Conservation (phyloP, 2,888 invertebrate genomes). For the Leucoptera coffeella region DNA sequence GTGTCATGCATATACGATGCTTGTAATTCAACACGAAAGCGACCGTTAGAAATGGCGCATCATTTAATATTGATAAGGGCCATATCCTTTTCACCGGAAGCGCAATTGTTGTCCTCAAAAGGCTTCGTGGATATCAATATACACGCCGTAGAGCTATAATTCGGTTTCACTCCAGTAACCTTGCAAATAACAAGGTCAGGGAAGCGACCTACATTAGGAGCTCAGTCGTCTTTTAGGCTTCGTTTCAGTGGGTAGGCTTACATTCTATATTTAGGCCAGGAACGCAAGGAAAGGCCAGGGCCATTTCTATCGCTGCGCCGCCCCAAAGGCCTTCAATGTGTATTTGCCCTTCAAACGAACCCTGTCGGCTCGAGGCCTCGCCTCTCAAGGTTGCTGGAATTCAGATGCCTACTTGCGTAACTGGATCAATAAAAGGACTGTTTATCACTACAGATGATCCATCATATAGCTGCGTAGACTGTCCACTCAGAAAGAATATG, state of each 20-base stretch:
- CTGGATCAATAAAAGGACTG: too few relatives aligned
- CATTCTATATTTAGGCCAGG: slow-evolving; percentile 13
- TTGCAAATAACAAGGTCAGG: too few relatives aligned
- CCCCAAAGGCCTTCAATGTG: slow-evolving; percentile 16
- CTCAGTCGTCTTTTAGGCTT: too few relatives aligned
- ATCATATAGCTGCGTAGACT: too few relatives aligned
- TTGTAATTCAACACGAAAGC: slow-evolving; percentile 15
- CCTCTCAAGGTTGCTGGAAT: background rate
- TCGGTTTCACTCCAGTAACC: too few relatives aligned
- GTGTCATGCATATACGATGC: too few relatives aligned
- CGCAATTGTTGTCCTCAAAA: slow-evolving; percentile 20
- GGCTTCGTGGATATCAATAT: slow-evolving; percentile 23
- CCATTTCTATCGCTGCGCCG: slow-evolving; percentile 13
- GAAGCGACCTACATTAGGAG: too few relatives aligned
- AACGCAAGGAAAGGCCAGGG: slow-evolving; percentile 19
- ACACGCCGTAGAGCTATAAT: too few relatives aligned
- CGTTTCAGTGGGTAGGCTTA: slow-evolving; percentile 1
- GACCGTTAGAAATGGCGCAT: slow-evolving; percentile 26
- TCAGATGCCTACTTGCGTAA: too few relatives aligned
- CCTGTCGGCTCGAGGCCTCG: slow-evolving; percentile 12
- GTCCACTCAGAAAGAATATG: too few relatives aligned
- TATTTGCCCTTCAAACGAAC: slow-evolving; percentile 9
- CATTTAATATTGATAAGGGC: slow-evolving; percentile 28
- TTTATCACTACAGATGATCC: too few relatives aligned
- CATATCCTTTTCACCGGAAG: slow-evolving; percentile 17